These are phyloP conservation scores for Isotomurus palustris DNA, from an alignment of 2,888 invertebrate genomes.

Conservation along the genomic window DNA sequence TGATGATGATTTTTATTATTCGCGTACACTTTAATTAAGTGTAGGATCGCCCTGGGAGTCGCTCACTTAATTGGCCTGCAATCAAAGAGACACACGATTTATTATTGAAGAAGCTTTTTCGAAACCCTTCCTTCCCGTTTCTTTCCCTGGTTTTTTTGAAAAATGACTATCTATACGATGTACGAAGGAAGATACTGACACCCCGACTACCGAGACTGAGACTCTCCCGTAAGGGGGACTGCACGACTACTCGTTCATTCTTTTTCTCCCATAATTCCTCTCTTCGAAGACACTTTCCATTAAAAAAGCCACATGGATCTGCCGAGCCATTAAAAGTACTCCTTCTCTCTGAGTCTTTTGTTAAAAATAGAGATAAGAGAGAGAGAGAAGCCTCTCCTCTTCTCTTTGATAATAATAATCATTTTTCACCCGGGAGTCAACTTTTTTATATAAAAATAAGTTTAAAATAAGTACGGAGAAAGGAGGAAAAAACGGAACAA, in stretches of 20 bases:
- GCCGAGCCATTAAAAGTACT: slow-evolving; percentile 32
- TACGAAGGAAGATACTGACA: not conserved
- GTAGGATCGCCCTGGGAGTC: too few species aligned
- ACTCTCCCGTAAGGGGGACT: not conserved
- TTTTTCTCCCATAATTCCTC: slow-evolving; percentile 19
- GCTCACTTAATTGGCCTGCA: slow-evolving; percentile 5
- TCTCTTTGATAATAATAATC: too few species aligned
- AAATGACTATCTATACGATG: too few species aligned
- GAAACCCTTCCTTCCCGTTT: too few species aligned
- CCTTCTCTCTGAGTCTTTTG: too few species aligned
- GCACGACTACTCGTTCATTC: not conserved
- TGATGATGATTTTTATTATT: too few species aligned
- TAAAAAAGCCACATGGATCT: slow-evolving; percentile 29
- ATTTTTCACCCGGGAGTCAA: slow-evolving; percentile 5
- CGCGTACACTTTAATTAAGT: too few species aligned
- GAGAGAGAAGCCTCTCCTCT: not conserved
- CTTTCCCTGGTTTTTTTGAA: too few species aligned
- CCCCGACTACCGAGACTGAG: not conserved
- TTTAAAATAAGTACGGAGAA: too few species aligned
- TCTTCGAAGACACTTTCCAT: slow-evolving; percentile 35
- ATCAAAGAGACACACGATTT: not conserved
- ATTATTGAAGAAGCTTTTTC: too few species aligned
- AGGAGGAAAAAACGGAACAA: slow-evolving; percentile 19
- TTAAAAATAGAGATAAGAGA: slow-evolving; percentile 17
- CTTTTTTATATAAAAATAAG: too few species aligned